A percentile compares a stretch with the other conserved stretches of the same genome.
phyloP scores from a whole-genome alignment of 2,797 vertebrate species.

The Channa striata region DNA sequence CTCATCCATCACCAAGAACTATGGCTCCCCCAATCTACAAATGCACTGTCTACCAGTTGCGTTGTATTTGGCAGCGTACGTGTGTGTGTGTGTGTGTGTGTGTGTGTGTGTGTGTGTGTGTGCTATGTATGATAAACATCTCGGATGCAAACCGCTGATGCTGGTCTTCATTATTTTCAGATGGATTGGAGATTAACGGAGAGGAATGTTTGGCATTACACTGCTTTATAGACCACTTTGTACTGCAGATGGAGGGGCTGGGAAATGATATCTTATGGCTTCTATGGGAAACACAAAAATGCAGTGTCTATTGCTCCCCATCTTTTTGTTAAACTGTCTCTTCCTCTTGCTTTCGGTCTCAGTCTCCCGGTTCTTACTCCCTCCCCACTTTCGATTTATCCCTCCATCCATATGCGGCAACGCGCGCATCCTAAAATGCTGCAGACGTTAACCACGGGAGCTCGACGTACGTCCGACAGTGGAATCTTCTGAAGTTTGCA shows the following conservation, averaged over 20 bases:
- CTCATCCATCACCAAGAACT: conserved; percentile 80
- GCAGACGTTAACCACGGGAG: conserved; percentile 35
- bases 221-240: conserved; percentile 47
- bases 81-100: conserved; percentile 27
- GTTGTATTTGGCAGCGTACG: conserved; percentile 19
- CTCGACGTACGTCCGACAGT: conserved; percentile 35
- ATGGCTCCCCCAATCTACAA: conserved; percentile 62
- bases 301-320: conserved; percentile 3
- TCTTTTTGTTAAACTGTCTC: conserved; percentile 27
- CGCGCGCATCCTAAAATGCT: conserved; percentile 37
- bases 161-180: conserved; percentile 76
- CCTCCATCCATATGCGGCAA: conserved; percentile 18
- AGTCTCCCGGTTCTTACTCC: conserved; percentile 20
- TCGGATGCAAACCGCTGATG: conserved; percentile 75
- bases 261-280: conserved; percentile 27
- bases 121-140: conserved; percentile 71
- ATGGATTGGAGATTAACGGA: conserved; percentile 70
- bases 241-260: conserved; percentile 31
- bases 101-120: conserved; percentile 18
- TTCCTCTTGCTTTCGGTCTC: conserved; percentile 19
- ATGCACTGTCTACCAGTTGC: conserved; percentile 55
- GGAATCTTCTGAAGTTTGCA: conserved; percentile 40
- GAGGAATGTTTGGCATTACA: conserved; percentile 46
- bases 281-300: conserved; percentile 36
- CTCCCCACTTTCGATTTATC: neutral